Conservation (phyloP, 2,113 vertebrate species). For the Pardalotus punctatus region DNA sequence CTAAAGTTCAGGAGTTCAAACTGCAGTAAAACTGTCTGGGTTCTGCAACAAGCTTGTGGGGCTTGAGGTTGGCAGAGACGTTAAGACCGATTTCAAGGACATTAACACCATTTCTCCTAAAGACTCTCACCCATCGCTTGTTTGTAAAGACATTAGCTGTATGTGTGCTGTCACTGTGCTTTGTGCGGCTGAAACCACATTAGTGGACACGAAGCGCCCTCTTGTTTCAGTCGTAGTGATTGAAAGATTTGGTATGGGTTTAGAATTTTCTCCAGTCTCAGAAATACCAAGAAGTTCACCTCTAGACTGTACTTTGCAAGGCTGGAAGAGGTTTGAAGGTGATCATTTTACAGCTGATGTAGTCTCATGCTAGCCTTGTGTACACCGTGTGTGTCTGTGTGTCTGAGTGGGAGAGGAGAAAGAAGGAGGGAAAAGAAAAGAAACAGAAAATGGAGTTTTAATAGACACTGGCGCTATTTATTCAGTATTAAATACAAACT, state of each 20-base stretch:
- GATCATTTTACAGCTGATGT: background rate
- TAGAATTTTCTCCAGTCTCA: background rate
- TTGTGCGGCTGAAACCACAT: background rate
- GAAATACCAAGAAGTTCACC: background rate
- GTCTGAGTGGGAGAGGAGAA: background rate
- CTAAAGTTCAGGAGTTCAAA: background rate
- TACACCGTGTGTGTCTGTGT: background rate
- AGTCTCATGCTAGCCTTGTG: background rate
- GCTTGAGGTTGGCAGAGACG: background rate
- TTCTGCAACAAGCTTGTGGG: background rate
- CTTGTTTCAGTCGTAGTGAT: background rate
- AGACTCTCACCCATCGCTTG: background rate
- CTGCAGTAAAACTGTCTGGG: background rate
- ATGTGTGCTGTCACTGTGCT: background rate
- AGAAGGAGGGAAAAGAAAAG: background rate
- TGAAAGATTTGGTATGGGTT: background rate
- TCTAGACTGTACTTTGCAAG: background rate
- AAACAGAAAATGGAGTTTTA: background rate
- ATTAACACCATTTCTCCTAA: background rate
- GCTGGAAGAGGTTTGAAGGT: background rate
- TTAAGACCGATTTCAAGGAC: background rate
- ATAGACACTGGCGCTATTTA: background rate
- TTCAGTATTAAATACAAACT: background rate
- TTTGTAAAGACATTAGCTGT: background rate
- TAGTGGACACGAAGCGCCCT: background rate